Evolutionary conservation across 30 jellyfish, hydroid and myxozoan species (phyloP).

Genomic region (Rhopilema esculentum): DNA sequence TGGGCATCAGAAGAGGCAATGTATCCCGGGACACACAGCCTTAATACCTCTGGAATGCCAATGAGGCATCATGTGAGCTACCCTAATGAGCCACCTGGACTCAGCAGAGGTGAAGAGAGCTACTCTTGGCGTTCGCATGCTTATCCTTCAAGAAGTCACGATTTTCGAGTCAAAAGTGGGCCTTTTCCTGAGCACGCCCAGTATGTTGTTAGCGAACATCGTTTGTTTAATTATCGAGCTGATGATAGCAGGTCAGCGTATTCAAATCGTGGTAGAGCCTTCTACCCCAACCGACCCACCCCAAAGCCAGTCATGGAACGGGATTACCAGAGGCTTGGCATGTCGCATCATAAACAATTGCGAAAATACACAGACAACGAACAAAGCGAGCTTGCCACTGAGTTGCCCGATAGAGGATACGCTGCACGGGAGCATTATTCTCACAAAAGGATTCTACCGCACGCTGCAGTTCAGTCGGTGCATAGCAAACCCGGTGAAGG

Average conservation of each 20-base stretch:
- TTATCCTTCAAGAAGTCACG: constrained; percentile 20
- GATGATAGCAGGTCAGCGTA: constrained; percentile 25
- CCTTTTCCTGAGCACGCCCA: constrained; percentile 26
- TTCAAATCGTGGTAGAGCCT: constrained; percentile 7
- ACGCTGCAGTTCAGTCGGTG: not conserved
- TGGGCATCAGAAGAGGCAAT: constrained; percentile 42
- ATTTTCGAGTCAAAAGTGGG: constrained; percentile 9
- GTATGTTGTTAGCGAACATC: constrained; percentile 2
- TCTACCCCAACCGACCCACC: not conserved
- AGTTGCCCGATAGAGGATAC: not conserved
- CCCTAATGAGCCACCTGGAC: not conserved
- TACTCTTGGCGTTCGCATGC: constrained; percentile 30
- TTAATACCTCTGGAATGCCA: not conserved
- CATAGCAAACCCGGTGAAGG: not conserved
- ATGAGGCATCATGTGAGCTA: constrained; percentile 33
- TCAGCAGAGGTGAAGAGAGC: constrained; percentile 26
- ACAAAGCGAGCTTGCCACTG: not conserved
- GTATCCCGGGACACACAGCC: not conserved
- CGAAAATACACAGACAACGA: constrained; percentile 32
- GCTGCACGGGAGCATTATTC: not conserved
- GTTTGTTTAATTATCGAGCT: not conserved
- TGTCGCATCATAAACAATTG: not conserved
- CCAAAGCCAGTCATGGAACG: constrained; percentile 18
- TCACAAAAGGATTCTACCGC: not conserved
- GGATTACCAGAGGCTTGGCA: constrained; percentile 32